phyloP scores from a whole-genome alignment of 2,113 vertebrate genomes.

The Glaucidium brasilianum region DNA sequence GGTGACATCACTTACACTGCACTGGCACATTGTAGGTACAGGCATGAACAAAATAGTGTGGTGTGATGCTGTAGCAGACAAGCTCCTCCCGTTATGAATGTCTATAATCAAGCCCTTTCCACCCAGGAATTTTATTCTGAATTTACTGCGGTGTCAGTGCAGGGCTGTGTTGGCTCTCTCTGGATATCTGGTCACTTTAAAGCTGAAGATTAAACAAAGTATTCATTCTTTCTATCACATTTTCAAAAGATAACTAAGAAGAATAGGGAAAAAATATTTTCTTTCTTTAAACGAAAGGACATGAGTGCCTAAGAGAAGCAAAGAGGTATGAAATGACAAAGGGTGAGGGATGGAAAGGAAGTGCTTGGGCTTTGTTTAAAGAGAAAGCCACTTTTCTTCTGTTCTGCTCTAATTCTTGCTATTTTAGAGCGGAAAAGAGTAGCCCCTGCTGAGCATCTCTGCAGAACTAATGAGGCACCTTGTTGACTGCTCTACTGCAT shows the following conservation, averaged over 20 bases:
- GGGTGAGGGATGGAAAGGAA: neutral
- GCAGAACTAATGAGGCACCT: constrained; percentile 14
- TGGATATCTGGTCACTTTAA: neutral
- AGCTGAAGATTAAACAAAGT: neutral
- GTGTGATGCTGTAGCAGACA: neutral
- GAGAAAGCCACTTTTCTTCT: neutral
- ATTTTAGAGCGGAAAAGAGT: neutral
- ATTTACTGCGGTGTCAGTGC: neutral
- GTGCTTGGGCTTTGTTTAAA: neutral
- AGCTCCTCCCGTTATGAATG: neutral
- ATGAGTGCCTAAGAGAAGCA: neutral
- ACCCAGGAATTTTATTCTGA: neutral
- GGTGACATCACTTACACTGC: neutral
- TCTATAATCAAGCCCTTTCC: neutral
- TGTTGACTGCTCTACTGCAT: neutral
- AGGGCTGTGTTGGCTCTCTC: neutral
- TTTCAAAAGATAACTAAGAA: neutral
- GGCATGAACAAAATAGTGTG: neutral
- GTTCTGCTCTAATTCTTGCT: neutral
- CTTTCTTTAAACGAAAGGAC: neutral
- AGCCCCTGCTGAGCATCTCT: neutral
- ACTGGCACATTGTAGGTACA: neutral
- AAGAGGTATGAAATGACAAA: neutral
- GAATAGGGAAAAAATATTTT: neutral
- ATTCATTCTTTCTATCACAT: neutral